These are phyloP conservation scores for Zaprionus vittiger DNA, from an alignment of 1,140 invertebrate genomes.

Conservation along the genomic window DNA sequence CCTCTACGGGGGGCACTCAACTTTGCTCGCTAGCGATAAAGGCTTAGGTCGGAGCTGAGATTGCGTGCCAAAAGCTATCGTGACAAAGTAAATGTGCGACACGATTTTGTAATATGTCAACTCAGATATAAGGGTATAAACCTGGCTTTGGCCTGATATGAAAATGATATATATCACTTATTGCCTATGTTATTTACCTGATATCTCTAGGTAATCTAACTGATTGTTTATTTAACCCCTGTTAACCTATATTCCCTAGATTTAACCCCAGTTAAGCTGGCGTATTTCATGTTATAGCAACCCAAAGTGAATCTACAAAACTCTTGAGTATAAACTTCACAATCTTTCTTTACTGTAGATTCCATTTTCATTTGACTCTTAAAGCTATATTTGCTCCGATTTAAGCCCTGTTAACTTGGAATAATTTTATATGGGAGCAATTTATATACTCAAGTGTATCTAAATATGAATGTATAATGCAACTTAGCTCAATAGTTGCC, in stretches of 20 bases:
- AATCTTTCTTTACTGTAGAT: too few species aligned
- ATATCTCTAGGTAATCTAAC: background rate
- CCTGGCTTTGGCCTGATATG: background rate
- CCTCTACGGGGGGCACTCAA: slow-evolving; percentile 39
- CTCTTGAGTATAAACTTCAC: too few species aligned
- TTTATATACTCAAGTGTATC: background rate
- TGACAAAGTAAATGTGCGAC: slow-evolving; percentile 2
- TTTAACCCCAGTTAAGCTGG: background rate
- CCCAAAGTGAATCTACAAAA: too few species aligned
- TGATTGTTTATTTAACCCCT: background rate
- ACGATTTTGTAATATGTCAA: background rate
- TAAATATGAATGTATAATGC: background rate
- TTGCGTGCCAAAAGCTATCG: slow-evolving; percentile 3
- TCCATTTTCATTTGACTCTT: background rate
- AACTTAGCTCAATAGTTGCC: background rate
- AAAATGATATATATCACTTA: background rate
- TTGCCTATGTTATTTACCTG: background rate
- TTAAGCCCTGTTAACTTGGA: accelerated
- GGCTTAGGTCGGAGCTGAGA: slow-evolving; percentile 16
- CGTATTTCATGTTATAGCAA: too few species aligned
- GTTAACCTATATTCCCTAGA: background rate
- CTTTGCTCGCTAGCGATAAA: slow-evolving; percentile 43
- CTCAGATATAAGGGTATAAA: background rate
- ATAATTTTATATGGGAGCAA: too few species aligned
- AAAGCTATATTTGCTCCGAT: accelerated